Evolutionary conservation across 2,797 vertebrate species (phyloP).

Genomic region (Phoebastria nigripes): DNA sequence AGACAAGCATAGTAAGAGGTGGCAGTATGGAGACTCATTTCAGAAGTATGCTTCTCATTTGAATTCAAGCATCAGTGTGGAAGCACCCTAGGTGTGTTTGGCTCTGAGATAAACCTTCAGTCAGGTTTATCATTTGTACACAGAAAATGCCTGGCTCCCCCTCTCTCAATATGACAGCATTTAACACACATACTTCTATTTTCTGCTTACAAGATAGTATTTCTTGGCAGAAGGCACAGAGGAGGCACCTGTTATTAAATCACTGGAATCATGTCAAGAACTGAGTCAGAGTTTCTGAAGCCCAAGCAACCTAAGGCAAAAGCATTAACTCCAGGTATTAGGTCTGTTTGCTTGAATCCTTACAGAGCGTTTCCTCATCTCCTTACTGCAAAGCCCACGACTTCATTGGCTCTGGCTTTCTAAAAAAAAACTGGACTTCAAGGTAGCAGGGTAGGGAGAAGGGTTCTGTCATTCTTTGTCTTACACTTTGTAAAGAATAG

Average conservation of each 20-base stretch:
- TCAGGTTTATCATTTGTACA: background rate
- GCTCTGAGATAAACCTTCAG: background rate
- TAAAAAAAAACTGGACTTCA: background rate
- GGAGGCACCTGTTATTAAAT: constrained; percentile 52
- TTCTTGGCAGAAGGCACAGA: constrained; percentile 29
- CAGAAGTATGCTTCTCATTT: background rate
- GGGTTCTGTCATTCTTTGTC: background rate
- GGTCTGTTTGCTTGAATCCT: background rate
- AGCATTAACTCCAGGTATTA: background rate
- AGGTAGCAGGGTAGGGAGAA: background rate
- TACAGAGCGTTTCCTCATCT: background rate
- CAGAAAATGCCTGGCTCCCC: background rate
- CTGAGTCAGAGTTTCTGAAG: background rate
- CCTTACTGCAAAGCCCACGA: background rate
- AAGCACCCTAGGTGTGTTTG: background rate
- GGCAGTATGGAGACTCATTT: background rate
- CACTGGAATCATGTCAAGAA: background rate
- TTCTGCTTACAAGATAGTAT: background rate
- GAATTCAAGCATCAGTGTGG: background rate
- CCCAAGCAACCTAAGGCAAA: background rate
- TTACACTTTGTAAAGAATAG: background rate
- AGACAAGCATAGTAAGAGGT: background rate
- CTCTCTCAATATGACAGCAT: background rate
- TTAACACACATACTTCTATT: background rate
- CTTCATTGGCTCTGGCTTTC: background rate